Percentiles rank a stretch among this genome's conserved stretches.
These are phyloP conservation scores for Tokudaia tokunoshimensis DNA, from an alignment of 2,797 vertebrate genomes.

Conservation along the genomic window DNA sequence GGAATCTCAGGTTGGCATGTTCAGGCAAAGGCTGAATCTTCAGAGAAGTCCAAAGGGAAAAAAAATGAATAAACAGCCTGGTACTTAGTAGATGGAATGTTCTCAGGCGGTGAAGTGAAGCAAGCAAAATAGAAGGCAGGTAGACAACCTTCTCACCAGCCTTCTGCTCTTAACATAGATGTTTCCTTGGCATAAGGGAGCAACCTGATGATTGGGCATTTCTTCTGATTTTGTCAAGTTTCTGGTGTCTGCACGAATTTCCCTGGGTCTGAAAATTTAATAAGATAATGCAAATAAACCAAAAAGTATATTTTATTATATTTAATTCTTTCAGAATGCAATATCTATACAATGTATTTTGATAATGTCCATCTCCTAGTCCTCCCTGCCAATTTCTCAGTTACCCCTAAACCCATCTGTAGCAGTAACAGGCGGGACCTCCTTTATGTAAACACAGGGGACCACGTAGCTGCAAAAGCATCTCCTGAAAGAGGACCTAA, in stretches of 20 bases:
- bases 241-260: background rate
- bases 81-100: background rate
- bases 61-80: background rate
- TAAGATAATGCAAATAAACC: background rate
- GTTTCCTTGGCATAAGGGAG: too few species aligned
- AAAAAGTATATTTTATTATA: background rate
- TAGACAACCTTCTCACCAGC: background rate
- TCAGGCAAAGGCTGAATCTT: background rate
- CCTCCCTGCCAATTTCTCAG: background rate
- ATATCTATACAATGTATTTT: background rate
- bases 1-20: background rate
- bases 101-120: background rate
- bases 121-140: background rate
- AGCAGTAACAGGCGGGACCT: background rate
- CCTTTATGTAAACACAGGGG: background rate
- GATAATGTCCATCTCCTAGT: background rate
- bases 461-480: background rate
- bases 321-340: background rate
- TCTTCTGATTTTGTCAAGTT: background rate
- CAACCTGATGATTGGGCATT: background rate
- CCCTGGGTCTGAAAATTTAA: background rate
- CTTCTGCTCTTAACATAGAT: background rate
- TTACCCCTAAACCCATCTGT: background rate
- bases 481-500: background rate
- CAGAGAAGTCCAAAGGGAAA: background rate